A percentile compares a stretch with the other conserved stretches of the same genome.
These are phyloP conservation scores for Enteromius trimaculatus DNA, from an alignment of 2,797 vertebrate genomes.

Conservation along the genomic window DNA sequence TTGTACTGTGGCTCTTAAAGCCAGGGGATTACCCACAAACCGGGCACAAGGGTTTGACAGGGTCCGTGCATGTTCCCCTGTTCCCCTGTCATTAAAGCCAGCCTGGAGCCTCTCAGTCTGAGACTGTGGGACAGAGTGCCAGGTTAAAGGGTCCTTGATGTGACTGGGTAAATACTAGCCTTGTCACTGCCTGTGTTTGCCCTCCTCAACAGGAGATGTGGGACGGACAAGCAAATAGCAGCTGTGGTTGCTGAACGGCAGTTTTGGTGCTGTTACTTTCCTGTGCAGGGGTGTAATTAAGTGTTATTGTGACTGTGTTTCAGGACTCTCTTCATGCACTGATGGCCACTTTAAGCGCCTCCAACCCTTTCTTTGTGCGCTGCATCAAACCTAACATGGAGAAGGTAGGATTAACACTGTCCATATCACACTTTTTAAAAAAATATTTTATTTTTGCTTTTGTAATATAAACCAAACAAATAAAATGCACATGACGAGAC, in stretches of 20 bases:
- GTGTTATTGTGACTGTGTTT: conserved; percentile 46
- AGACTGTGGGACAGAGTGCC: conserved; percentile 58
- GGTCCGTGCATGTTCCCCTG: conserved; percentile 68
- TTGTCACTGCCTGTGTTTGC: conserved; percentile 43
- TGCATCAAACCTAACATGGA: conserved; percentile 95
- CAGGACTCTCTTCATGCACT: conserved; percentile 92
- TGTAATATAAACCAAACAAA: too few relatives aligned
- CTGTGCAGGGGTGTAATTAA: conserved; percentile 32
- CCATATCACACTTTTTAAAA: neutral
- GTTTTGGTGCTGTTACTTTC: conserved; percentile 31
- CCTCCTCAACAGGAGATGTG: conserved; percentile 27
- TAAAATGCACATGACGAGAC: too few relatives aligned
- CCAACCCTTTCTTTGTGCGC: conserved; percentile 93
- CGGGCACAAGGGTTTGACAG: conserved; percentile 73
- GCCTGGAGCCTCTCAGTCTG: conserved; percentile 77
- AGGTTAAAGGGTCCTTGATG: conserved; percentile 68
- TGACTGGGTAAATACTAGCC: conserved; percentile 54
- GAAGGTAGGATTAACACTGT: conserved; percentile 78
- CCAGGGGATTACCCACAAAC: conserved; percentile 75
- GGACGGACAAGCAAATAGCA: conserved; percentile 35
- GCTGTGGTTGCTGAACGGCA: conserved; percentile 32
- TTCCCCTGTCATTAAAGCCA: conserved; percentile 68
- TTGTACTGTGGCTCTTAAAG: conserved; percentile 73
- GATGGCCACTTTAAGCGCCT: conserved; percentile 90
- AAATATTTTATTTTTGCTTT: too few relatives aligned